Evolutionary conservation across 2,797 vertebrate species (phyloP).

Genomic region (Pelochelys cantorii): DNA sequence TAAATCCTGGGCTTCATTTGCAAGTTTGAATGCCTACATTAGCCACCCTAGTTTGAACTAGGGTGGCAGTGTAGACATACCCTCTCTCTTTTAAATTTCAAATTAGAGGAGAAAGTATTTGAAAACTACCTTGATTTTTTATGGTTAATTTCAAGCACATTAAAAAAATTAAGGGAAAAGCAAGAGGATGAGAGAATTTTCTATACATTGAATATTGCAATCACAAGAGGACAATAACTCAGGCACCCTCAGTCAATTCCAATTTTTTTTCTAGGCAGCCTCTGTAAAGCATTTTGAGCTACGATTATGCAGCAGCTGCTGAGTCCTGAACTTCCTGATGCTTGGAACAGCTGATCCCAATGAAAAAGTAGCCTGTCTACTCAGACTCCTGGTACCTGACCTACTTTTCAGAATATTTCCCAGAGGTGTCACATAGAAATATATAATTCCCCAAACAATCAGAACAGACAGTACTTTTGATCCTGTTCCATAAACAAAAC

Average conservation of each 20-base stretch:
- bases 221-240: slow-evolving; percentile 71
- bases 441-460: slow-evolving; percentile 50
- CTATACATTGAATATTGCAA: slow-evolving; percentile 28
- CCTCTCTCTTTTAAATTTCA: background rate
- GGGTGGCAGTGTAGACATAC: too few relatives aligned
- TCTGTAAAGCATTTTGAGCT: slow-evolving; percentile 49
- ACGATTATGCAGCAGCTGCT: slow-evolving; percentile 71
- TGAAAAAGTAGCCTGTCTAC: slow-evolving; percentile 61
- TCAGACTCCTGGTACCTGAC: slow-evolving; percentile 56
- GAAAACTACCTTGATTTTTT: slow-evolving; percentile 10
- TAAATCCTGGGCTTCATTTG: too few relatives aligned
- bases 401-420: slow-evolving; percentile 65
- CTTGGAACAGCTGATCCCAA: slow-evolving; percentile 67
- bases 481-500: slow-evolving; percentile 12
- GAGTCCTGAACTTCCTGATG: slow-evolving; percentile 64
- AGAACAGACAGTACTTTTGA: slow-evolving; percentile 22
- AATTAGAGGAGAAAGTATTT: slow-evolving; percentile 59
- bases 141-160: slow-evolving; percentile 56
- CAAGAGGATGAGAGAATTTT: slow-evolving; percentile 56
- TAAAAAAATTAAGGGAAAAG: slow-evolving; percentile 49
- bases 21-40: too few relatives aligned
- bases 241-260: slow-evolving; percentile 60
- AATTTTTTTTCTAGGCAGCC: slow-evolving; percentile 48
- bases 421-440: slow-evolving; percentile 49
- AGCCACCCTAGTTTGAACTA: too few relatives aligned